phyloP scores from a whole-genome alignment of 1,140 invertebrate genomes.

The Bradysia coprophila region DNA sequence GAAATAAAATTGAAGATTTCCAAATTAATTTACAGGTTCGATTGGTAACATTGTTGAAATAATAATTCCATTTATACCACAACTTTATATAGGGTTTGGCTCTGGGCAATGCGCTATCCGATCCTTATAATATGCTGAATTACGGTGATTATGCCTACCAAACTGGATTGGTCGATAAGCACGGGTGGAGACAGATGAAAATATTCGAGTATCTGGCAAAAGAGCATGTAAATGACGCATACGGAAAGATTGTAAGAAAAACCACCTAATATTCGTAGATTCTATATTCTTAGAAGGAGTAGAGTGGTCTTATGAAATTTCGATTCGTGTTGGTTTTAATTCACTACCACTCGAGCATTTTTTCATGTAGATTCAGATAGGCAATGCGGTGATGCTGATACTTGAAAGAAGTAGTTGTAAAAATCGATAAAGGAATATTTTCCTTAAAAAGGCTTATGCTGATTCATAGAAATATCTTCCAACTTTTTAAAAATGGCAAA shows the following conservation, averaged over 20 bases:
- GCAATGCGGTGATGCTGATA: no score
- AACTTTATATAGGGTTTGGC: constrained; percentile 36
- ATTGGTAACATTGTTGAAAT: constrained; percentile 56
- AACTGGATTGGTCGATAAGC: constrained; percentile 34
- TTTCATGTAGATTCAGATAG: no score
- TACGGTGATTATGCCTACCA: constrained; percentile 45
- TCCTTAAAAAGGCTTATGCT: no score
- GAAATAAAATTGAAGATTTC: constrained; percentile 28
- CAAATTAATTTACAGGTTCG: constrained; percentile 69
- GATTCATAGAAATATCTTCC: no score
- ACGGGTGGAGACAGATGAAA: constrained; percentile 23
- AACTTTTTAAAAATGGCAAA: no score
- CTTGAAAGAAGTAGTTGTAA: no score
- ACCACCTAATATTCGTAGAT: no score
- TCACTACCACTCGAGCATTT: no score
- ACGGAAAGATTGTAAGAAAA: not conserved
- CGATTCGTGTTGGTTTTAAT: no score
- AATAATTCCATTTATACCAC: constrained; percentile 52
- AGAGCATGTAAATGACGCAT: not conserved
- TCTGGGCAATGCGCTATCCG: constrained; percentile 46
- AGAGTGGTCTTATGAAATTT: no score
- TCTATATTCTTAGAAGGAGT: no score
- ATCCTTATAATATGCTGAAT: constrained; percentile 38
- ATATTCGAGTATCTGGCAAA: constrained; percentile 1
- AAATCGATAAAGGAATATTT: no score